Evolutionary conservation across 2,113 vertebrate species (phyloP), one percentile per base, ranked within the genome.

Genomic region (Sinocyclocheilus anophthalmus): DNA sequence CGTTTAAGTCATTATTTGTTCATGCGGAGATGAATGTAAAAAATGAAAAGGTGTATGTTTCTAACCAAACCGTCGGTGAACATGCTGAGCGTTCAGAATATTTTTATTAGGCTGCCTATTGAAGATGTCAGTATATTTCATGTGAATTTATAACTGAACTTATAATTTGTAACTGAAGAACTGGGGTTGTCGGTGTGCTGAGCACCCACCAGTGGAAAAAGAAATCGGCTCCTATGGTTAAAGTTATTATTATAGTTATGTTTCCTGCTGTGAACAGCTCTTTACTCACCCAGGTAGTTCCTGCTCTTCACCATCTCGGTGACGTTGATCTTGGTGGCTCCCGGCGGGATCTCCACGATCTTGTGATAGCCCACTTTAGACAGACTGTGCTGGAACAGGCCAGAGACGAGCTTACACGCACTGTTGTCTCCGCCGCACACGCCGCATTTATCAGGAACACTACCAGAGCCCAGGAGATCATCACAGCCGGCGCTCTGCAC

Each of bases 301-400:
- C 97, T 96, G 93, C 97, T 99, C 95, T 99, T 99, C 87, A 95
- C 81, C 96, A 97, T 98, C 93, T 99, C 98, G 0, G 97, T 99
- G 76, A 99, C 91, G 92, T 99, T 99, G 95, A 99, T 99, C 93
- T 96, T 99, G 73, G 95, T 99, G 89, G 97, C 97, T 88, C 98
- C 97, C 90, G 97, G 96, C n/a, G 98, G 98, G 86, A 99, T 99
- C 94, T 99, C 98, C 37, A 98, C 94, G 24, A 99, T 96, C 84
- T 97, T 98, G 93, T 99, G 97, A 91, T 99, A 99, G 90, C 97
- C 97, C 39, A 99, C 94, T 86, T 96, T 98, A 86, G 96, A 93
- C 85, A 98, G 91, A 4, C 95, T 96, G 55, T 97, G 96, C 89
- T 96, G 96, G 90, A 97, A 99, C 88, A 98, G 92, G 22, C 97